Percentiles rank a stretch among this genome's conserved stretches.
phyloP scores from a whole-genome alignment of 2,797 vertebrate genomes.

The Erithacus rubecula region DNA sequence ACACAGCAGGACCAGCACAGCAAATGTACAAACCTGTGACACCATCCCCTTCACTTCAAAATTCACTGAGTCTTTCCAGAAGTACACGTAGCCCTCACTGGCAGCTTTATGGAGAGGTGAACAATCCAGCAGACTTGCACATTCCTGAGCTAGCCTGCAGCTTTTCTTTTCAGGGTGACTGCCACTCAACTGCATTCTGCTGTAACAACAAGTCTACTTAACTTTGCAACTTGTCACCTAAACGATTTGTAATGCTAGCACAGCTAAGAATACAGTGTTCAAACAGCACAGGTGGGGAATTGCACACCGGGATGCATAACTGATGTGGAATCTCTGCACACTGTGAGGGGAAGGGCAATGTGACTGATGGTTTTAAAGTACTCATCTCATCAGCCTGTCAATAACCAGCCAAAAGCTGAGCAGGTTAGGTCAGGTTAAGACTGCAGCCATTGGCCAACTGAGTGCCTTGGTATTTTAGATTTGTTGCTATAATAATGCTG shows the following conservation, averaged over 20 bases:
- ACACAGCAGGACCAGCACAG: accelerated
- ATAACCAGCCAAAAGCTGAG: neutral
- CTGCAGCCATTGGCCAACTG: neutral
- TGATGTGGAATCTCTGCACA: neutral
- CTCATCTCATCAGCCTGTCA: conserved; percentile 24
- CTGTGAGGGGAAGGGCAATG: neutral
- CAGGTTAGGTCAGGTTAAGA: conserved; percentile 51
- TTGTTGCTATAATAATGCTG: neutral
- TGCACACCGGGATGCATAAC: neutral
- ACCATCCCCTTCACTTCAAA: neutral
- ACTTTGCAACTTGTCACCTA: conserved; percentile 55
- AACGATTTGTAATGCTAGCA: conserved; percentile 44
- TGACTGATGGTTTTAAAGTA: conserved; percentile 29
- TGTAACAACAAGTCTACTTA: conserved; percentile 60
- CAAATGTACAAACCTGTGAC: neutral
- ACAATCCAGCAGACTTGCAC: neutral
- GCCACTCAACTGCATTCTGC: conserved; percentile 37
- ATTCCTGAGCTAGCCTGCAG: neutral
- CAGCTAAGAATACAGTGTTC: conserved; percentile 58
- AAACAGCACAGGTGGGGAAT: conserved; percentile 29
- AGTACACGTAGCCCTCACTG: neutral
- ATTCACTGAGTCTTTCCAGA: neutral
- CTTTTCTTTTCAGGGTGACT: conserved; percentile 56
- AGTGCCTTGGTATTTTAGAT: conserved; percentile 19
- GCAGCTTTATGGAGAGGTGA: neutral